Evolutionary conservation across 2,113 vertebrate genomes (phyloP), one percentile per base, ranked within the genome.

Genomic region (Anguilla rostrata): DNA sequence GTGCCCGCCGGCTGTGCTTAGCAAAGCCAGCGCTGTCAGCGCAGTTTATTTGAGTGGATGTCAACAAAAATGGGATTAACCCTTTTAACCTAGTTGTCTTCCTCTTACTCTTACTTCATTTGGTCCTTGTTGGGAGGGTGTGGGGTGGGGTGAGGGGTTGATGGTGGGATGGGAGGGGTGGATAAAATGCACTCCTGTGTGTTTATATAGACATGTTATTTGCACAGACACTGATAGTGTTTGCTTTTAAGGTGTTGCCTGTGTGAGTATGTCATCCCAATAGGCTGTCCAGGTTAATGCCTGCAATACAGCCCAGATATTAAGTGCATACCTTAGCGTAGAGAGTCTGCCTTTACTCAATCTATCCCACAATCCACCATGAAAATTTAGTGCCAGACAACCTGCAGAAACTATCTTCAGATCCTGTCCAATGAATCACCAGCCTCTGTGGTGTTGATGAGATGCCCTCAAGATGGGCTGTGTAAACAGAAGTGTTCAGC

Each of bases 41-140:
- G 94, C 90, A 93, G 90, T 91, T 92, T 89, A 92, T 90, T 91
- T 89, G 89, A 93, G 90, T 88, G 43, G 86, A 81, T 93, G 92
- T 91, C 92, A 93, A 92, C 92, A 91, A 90, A 93, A 92, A 92
- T 91, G 92, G 90, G 89, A 93, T 92, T 91, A 93, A 92, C 92
- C 91, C 90, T 91, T 92, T 94, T 89, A 91, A 92, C 88, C 90
- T 84, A 75, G 88, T 88, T 3, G 41, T 41, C 39, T 71, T 89
- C 81, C 39, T 49, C 34, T 89, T 39, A 53, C 29, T 75, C 84
- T 89, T 66, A 84, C 83, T 90, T 88, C 87, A 85, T 86, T 90
- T 60, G 91, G 66, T 66, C 87, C 71, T 22, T 43, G 66, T 78
- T 78, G 29, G 75, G 9, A 29, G 75, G n/a, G 75, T 3, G n/a